phyloP scores from a whole-genome alignment of 2,888 invertebrate species.

The Latrodectus elegans region DNA sequence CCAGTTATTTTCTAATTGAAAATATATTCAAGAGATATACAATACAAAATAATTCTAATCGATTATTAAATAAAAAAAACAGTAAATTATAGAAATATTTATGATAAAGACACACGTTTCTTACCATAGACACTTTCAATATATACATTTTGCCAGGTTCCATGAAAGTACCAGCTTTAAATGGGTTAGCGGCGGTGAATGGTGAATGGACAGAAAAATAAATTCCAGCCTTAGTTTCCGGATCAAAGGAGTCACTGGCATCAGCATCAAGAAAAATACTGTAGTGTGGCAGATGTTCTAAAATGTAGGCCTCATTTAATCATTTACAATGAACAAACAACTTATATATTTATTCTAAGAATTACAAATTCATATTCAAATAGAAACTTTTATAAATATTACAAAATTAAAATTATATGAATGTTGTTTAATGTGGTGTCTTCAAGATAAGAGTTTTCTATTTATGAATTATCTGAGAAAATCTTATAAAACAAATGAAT shows the following conservation, averaged over 20 bases:
- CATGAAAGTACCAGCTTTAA: conserved; percentile 31
- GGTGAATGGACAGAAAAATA: conserved; percentile 32
- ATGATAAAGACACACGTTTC: neutral
- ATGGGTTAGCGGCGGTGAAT: conserved; percentile 15
- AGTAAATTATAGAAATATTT: no score
- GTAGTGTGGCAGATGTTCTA: neutral
- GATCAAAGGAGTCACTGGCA: neutral
- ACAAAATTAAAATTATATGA: no score
- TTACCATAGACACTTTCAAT: conserved; percentile 30
- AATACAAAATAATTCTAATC: neutral
- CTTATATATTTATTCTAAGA: no score
- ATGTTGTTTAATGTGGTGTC: no score
- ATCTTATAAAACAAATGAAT: no score
- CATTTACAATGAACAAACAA: no score
- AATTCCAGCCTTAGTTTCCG: conserved; percentile 13
- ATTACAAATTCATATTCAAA: no score
- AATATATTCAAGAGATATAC: no score
- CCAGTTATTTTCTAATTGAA: no score
- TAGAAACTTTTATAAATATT: no score
- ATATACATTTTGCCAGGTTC: conserved; percentile 29
- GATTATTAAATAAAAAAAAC: neutral
- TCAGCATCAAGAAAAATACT: neutral
- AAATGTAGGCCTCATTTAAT: neutral
- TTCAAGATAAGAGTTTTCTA: no score
- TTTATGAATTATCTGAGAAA: no score